Conservation (phyloP, 1,140 invertebrate species). For the Agraylea sexmaculata region DNA sequence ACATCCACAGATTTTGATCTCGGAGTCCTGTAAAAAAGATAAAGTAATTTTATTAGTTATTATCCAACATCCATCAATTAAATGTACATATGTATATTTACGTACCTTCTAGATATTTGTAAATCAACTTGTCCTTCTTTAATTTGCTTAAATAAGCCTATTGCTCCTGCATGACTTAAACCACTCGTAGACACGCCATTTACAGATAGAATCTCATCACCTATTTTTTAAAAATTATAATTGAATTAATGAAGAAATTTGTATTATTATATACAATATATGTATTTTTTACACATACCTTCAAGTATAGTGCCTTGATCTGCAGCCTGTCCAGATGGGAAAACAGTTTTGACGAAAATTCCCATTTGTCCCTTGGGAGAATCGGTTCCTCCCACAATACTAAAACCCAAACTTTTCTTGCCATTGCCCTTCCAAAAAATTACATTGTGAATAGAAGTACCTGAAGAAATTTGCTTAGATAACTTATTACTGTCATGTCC, state of each 20-base stretch:
- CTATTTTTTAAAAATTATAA: slow-evolving; percentile 31
- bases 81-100: background rate
- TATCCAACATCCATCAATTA: background rate
- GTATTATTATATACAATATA: background rate
- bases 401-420: slow-evolving; percentile 80
- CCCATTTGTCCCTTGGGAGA: slow-evolving; percentile 81
- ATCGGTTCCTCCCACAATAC: slow-evolving; percentile 81
- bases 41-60: slow-evolving; percentile 7
- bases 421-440: slow-evolving; percentile 71
- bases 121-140: slow-evolving; percentile 75
- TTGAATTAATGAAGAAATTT: slow-evolving; percentile 3
- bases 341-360: slow-evolving; percentile 85
- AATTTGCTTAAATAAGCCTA: slow-evolving; percentile 79
- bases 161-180: slow-evolving; percentile 78
- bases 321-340: slow-evolving; percentile 76
- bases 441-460: slow-evolving; percentile 27
- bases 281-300: slow-evolving; percentile 44
- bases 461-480: slow-evolving; percentile 5
- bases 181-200: slow-evolving; percentile 73
- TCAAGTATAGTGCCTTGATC: slow-evolving; percentile 70
- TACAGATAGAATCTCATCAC: slow-evolving; percentile 85
- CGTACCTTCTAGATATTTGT: slow-evolving; percentile 56
- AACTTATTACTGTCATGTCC: slow-evolving; percentile 4
- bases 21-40: slow-evolving; percentile 35
- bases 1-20: slow-evolving; percentile 42